Percentiles rank a stretch among this genome's conserved stretches.
These are phyloP conservation scores for Aporophyla lueneburgensis DNA, from an alignment of 2,888 invertebrate genomes.

Conservation along the genomic window DNA sequence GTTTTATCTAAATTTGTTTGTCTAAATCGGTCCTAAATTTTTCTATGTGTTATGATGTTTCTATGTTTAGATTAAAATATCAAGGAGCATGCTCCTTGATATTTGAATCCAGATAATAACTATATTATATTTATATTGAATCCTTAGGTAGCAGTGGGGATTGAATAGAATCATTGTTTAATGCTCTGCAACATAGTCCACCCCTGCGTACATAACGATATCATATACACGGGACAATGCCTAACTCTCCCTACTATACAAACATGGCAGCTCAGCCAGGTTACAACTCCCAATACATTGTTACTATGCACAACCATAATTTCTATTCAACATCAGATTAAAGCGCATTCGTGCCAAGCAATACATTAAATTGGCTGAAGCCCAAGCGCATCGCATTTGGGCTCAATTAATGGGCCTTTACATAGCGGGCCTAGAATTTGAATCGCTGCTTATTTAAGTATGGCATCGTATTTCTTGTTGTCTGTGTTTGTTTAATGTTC, in stretches of 20 bases:
- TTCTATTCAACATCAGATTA: slow-evolving; percentile 84
- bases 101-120: no score
- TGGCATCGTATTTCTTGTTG: slow-evolving; percentile 32
- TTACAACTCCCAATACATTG: slow-evolving; percentile 63
- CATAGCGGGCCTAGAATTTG: slow-evolving; percentile 73
- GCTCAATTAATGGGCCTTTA: slow-evolving; percentile 86
- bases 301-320: slow-evolving; percentile 75
- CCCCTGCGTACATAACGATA: no score
- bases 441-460: slow-evolving; percentile 67
- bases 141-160: background rate
- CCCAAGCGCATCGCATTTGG: slow-evolving; percentile 84
- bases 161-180: no score
- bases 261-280: slow-evolving; percentile 23
- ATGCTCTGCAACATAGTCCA: background rate
- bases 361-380: slow-evolving; percentile 87
- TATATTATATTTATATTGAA: no score
- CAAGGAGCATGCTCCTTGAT: background rate
- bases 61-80: background rate
- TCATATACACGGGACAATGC: background rate
- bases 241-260: background rate
- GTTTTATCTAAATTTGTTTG: no score
- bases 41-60: no score
- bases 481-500: slow-evolving; percentile 25
- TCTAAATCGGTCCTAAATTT: no score
- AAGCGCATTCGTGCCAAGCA: slow-evolving; percentile 82